Evolutionary conservation across 2,797 vertebrate species (phyloP), one percentile per base, ranked within the genome.

Genomic region (Neoniphon sammara): DNA sequence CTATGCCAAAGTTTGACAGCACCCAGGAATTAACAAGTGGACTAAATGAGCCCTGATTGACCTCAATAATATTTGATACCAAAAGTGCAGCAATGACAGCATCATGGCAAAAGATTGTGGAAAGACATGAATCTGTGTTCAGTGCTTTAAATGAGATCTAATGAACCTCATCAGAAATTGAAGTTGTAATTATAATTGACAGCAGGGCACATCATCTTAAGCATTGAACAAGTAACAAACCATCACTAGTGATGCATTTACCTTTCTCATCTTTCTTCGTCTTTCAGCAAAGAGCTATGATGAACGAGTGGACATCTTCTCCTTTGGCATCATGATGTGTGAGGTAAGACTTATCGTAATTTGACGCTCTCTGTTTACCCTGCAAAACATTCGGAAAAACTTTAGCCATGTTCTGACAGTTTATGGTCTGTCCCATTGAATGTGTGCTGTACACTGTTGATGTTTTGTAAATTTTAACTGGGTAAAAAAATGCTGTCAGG

Each of bases 251-350:
- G 8, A 0, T 55, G 4, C 56, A 12, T 31, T 75, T 50, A 80
- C 20, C 9, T 20, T 12, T 25, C 12, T 31, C 31, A 27, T 70
- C 5, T 42, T 58, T 75, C 3, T n/a, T 73, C 50, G 31, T 5
- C 44, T 81, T 39, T 59, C 78, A 99, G 98, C 97, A 47, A 95
- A 95, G 88, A 96, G 91, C 84, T 99, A 99, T 0, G 98, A 99
- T 4, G 98, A 99, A 91, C 95, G 95, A 2, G 98, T 99, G 84
- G 98, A 99, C 58, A 89, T 99, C 81, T 99, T 99, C 85, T 99
- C 98, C 67, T 99, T 98, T 0, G 98, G 98, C 47, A 99, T 99
- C 8, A 95, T 99, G 84, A 91, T 97, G 7, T 99, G 98, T 1
- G 98, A 99, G 96, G 98, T 96, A 92, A 91, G 94, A 88, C 36